Evolutionary conservation across 2,797 vertebrate species (phyloP).

Genomic region (Hyperoplus lanceolatus): DNA sequence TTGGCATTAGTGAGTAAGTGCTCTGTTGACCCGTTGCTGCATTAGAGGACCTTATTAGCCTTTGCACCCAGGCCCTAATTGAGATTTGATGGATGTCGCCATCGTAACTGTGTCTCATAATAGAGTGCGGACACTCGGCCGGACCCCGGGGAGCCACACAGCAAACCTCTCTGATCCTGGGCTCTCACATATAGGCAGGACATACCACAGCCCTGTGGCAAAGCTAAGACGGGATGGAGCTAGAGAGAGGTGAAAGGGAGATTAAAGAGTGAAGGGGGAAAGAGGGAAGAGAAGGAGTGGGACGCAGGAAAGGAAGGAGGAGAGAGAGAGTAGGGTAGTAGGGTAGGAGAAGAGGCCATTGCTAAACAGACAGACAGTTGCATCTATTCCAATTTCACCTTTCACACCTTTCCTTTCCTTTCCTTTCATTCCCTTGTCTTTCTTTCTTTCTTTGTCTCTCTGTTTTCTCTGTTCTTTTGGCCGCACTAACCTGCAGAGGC

Average conservation of each 20-base stretch:
- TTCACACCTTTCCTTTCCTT: not conserved
- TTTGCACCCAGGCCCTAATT: slow-evolving; percentile 82
- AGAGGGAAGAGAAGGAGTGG: slow-evolving; percentile 17
- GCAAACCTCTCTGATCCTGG: slow-evolving; percentile 67
- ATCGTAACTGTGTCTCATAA: slow-evolving; percentile 63
- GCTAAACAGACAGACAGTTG: slow-evolving; percentile 7
- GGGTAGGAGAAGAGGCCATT: not conserved
- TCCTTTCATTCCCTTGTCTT: not conserved
- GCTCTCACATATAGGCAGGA: slow-evolving; percentile 77
- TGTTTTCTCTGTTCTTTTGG: not conserved
- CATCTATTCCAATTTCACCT: not conserved
- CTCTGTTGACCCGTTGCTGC: slow-evolving; percentile 70
- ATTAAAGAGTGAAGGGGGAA: slow-evolving; percentile 38
- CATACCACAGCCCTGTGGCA: slow-evolving; percentile 82
- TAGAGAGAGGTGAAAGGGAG: slow-evolving; percentile 38
- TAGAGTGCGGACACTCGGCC: slow-evolving; percentile 45
- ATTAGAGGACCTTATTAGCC: slow-evolving; percentile 69
- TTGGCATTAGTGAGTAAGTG: slow-evolving; percentile 62
- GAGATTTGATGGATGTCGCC: slow-evolving; percentile 82
- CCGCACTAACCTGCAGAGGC: slow-evolving; percentile 81
- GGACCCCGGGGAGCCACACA: slow-evolving; percentile 42
- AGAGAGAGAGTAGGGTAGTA: not conserved
- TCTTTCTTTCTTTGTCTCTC: not conserved
- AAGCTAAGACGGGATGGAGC: slow-evolving; percentile 48
- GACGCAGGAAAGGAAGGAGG: not conserved